Evolutionary conservation across 2,888 invertebrate genomes (phyloP), one percentile per base, ranked within the genome.

Genomic region (Eudasyphora cyanicolor): DNA sequence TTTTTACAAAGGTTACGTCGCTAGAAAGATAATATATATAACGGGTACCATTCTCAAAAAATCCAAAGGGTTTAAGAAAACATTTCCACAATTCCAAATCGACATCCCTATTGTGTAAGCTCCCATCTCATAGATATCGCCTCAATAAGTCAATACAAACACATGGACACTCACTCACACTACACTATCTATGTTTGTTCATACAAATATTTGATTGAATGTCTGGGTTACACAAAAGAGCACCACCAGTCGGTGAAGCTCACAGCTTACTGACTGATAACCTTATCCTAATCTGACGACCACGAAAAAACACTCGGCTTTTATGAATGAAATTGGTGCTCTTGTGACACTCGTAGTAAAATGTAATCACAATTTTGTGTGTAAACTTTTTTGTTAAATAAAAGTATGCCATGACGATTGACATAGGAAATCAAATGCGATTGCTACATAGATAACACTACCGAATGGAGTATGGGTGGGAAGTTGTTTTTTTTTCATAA

Each of bases 161-260:
- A 32, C n/a, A 32, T 45, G 12, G 7, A 45, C 24, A 21, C 5
- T 2, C 21, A 54, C 54, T 14, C 49, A 54, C 21, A 54, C 54
- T 21, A 54, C 8, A 8, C 32, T 54, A 21, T 54, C 1, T 54
- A 51, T 51, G 6, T 54, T 5, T 54, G 54, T 5, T 54, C 21
- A 12, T 24, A 60, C 60, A 60, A 60, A 60, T 60, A 60, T 60
- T 60, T 60, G 60, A 32, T 60, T 60, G 32, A 60, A 17, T 60
- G 60, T 7, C 60, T 29, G 10, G 1, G 60, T 60, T 32, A 57
- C 24, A 57, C 2, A 49, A 2, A 49, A 19, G 4, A 19, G 19
- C 54, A 1, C 54, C 8, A 10, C 19, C 54, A 6, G 54, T 2
- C 27, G 24, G 14, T 14, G 14, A 24, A 24, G 24, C 42, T 38